Conservation (phyloP, 2,113 vertebrate genomes). For the Apteryx owenii region DNA sequence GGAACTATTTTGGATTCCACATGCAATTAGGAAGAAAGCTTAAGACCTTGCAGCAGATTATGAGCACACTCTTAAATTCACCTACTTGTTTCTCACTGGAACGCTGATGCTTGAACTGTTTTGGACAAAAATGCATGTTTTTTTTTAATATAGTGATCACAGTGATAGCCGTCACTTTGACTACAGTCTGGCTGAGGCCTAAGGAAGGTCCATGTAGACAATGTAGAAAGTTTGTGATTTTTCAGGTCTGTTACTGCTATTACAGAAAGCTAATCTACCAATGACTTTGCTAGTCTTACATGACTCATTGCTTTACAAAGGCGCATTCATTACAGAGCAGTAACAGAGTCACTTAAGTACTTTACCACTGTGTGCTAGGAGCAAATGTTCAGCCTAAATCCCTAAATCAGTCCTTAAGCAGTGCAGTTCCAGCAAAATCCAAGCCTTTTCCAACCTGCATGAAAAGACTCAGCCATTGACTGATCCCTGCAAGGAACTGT, state of each 20-base stretch:
- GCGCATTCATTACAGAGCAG: not conserved
- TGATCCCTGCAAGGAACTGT: not conserved
- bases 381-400: not conserved
- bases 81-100: not conserved
- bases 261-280: not conserved
- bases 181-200: not conserved
- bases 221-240: not conserved
- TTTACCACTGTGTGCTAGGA: not conserved
- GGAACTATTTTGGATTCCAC: fast-evolving
- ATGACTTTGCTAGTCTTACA: not conserved
- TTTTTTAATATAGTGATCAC: fast-evolving
- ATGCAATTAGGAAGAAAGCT: not conserved
- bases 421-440: not conserved
- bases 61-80: not conserved
- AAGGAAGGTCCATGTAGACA: not conserved
- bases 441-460: not conserved
- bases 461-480: not conserved
- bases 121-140: not conserved
- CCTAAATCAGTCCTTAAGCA: not conserved
- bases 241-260: not conserved
- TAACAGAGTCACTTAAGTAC: not conserved
- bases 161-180: not conserved
- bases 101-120: not conserved
- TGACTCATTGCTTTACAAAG: not conserved
- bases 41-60: not conserved